phyloP scores from a whole-genome alignment of 2,888 invertebrate species.

The Phragmatobia fuliginosa region DNA sequence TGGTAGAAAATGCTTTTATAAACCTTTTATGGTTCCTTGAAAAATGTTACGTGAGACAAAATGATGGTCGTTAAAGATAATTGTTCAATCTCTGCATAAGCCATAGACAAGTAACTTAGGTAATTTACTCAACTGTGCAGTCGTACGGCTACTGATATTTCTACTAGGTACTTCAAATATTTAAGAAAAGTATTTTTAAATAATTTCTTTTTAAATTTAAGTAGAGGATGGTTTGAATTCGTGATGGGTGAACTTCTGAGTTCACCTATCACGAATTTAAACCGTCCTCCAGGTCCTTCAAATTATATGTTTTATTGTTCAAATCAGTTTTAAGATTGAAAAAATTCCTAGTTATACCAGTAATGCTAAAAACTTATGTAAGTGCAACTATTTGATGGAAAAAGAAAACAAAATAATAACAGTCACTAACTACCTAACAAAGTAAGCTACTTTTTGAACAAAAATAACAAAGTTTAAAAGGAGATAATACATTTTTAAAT shows the following conservation, averaged over 20 bases:
- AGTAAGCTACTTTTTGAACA: not conserved
- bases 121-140: not conserved
- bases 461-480: not conserved
- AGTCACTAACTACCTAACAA: not conserved
- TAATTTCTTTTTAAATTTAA: no score
- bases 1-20: not conserved
- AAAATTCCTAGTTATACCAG: not conserved
- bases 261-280: no score
- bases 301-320: not conserved
- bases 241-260: no score
- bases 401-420: not conserved
- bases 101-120: not conserved
- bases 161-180: no score
- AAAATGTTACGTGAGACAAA: not conserved
- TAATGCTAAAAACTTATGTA: not conserved
- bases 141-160: not conserved
- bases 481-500: not conserved
- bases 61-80: not conserved
- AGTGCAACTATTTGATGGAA: not conserved
- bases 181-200: no score
- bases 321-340: not conserved
- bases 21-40: no score
- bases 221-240: no score
- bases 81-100: not conserved
- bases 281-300: no score